Conservation (phyloP, 2,113 vertebrate genomes). For the Casuarius casuarius region DNA sequence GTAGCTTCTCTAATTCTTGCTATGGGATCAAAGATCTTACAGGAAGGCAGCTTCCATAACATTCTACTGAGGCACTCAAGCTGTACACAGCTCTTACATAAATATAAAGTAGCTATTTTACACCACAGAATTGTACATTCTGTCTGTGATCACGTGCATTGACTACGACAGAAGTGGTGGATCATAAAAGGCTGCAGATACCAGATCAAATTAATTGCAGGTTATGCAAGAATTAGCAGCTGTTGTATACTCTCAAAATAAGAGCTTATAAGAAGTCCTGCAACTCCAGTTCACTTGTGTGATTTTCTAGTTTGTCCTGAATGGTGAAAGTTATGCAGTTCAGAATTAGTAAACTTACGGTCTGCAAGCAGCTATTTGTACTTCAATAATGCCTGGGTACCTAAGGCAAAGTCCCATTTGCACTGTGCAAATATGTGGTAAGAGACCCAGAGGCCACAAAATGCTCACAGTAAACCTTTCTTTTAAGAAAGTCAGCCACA, state of each 20-base stretch:
- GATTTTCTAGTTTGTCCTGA: neutral
- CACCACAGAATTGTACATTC: neutral
- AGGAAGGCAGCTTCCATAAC: neutral
- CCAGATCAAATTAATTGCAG: neutral
- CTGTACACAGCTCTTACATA: neutral
- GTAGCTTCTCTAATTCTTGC: neutral
- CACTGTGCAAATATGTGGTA: neutral
- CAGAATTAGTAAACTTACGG: neutral
- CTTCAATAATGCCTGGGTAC: neutral
- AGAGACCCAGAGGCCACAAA: neutral
- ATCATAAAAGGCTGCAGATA: neutral
- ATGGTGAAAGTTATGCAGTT: neutral
- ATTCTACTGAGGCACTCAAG: neutral
- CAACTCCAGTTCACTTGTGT: neutral
- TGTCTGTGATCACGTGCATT: neutral
- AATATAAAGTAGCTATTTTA: neutral
- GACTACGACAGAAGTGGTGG: neutral
- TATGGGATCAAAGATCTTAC: neutral
- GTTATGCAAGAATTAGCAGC: neutral
- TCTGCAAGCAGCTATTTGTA: neutral
- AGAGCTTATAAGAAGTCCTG: neutral
- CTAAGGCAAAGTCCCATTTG: neutral
- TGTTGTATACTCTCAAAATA: neutral
- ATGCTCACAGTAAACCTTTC: neutral
- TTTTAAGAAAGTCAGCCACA: conserved; percentile 53